Evolutionary conservation across 1,140 invertebrate genomes (phyloP), one percentile per base, ranked within the genome.

Genomic region (Brachionus calyciflorus): DNA sequence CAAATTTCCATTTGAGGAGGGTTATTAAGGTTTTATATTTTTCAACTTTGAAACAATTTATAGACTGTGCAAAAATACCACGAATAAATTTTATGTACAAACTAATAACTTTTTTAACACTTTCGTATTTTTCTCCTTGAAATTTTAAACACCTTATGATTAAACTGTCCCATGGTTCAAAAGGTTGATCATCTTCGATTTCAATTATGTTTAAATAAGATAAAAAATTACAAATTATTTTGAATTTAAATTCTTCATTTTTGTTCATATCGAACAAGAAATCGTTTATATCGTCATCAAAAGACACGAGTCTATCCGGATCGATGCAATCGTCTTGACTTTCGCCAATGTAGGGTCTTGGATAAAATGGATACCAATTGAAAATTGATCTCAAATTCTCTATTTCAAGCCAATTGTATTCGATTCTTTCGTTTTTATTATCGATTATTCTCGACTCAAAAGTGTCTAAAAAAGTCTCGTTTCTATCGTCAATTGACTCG

Each of bases 311-410:
- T 1, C 69, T 19, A 30, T 73, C 69, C 9, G 69, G 19, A 26
- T 73, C 69, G 46, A 55, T 55, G 19, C 69, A 73, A 19, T 73
- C 69, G 48, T 73, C 69, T 10, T 33, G 30, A n/a, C 19, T 73
- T 41, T 73, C 69, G 12, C 69, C 69, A 37, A 73, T 51, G 17
- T 9, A 37, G 12, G 51, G 21, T 49, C 46, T 37, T 12, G 69
- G 21, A 73, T 73, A 73, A 14, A 73, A 49, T 21, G 69, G 69
- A 41, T 73, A 73, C 44, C 46, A 73, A 41, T 53, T 73, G 10
- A 53, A 49, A 30, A 28, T 21, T 3, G 46, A 73, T 10, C 69
- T 28, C 24, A 73, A 49, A 14, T 41, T 21, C 51, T 73, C 69
- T 6, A 73, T 73, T 51, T 53, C 69, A 9, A 51, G 24, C 69